Percentiles rank a stretch among this genome's conserved stretches.
These are phyloP conservation scores for Unio pictorum DNA, from an alignment of 2,888 invertebrate genomes.

Conservation along the genomic window DNA sequence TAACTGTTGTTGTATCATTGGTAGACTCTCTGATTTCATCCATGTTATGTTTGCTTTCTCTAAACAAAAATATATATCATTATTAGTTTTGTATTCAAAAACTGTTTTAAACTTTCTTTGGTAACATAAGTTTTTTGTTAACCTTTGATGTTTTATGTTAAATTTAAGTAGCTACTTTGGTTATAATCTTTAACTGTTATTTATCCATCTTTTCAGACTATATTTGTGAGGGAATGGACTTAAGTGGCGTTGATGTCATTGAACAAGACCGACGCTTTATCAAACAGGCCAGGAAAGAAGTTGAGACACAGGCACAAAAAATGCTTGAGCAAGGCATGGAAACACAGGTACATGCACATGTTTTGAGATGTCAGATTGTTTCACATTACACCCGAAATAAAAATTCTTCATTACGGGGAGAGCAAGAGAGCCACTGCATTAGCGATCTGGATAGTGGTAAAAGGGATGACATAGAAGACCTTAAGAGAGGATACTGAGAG, in stretches of 20 bases:
- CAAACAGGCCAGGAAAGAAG: slow-evolving; percentile 79
- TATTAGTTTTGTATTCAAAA: too few species aligned
- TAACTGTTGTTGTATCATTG: too few species aligned
- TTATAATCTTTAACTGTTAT: not conserved
- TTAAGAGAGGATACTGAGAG: too few species aligned
- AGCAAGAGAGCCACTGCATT: too few species aligned
- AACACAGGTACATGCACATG: slow-evolving; percentile 73
- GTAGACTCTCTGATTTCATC: too few species aligned
- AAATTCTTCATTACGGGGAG: too few species aligned
- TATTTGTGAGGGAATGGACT: slow-evolving; percentile 85
- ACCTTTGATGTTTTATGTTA: not conserved
- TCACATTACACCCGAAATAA: too few species aligned
- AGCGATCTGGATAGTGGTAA: too few species aligned
- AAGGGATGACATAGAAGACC: too few species aligned
- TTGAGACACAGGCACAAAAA: slow-evolving; percentile 85
- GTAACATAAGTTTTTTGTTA: not conserved
- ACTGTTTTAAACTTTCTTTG: too few species aligned
- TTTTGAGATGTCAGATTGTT: not conserved
- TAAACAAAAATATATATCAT: too few species aligned
- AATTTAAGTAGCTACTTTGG: not conserved
- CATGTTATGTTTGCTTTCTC: too few species aligned
- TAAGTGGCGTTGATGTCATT: slow-evolving; percentile 86
- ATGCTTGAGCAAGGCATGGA: slow-evolving; percentile 86
- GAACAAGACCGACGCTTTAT: slow-evolving; percentile 82
- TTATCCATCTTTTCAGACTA: slow-evolving; percentile 76